Evolutionary conservation across 2,113 vertebrate species (phyloP).

Genomic region (Colistium nudipinnis): DNA sequence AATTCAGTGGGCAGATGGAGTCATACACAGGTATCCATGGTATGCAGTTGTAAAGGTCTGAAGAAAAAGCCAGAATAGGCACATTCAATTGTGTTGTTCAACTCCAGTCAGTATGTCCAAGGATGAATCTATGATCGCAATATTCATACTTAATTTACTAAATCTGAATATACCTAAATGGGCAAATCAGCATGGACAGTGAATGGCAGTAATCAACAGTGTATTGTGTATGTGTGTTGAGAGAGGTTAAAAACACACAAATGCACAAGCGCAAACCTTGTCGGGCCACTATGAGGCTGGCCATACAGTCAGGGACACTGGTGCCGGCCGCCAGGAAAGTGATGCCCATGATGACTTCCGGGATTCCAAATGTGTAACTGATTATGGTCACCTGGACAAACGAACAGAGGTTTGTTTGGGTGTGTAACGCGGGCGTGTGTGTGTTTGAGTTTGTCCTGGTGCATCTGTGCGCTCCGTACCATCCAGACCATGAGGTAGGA

Average conservation of each 20-base stretch:
- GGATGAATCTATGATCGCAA: background rate
- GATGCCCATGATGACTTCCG: slow-evolving; percentile 86
- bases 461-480: slow-evolving; percentile 65
- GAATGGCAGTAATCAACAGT: too few relatives aligned
- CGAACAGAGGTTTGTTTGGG: background rate
- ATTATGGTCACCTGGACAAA: slow-evolving; percentile 82
- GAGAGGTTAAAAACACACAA: too few relatives aligned
- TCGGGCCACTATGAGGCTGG: slow-evolving; percentile 84
- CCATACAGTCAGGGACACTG: slow-evolving; percentile 86
- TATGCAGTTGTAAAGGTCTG: background rate
- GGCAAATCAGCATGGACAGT: background rate
- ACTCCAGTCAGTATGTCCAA: background rate
- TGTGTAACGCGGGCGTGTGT: background rate
- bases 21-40: background rate
- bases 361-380: slow-evolving; percentile 83
- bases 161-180: background rate
- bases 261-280: slow-evolving; percentile 74
- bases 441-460: background rate
- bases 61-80: too few relatives aligned
- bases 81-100: too few relatives aligned
- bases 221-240: too few relatives aligned
- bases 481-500: slow-evolving; percentile 90
- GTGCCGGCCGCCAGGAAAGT: slow-evolving; percentile 86
- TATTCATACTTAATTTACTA: too few relatives aligned
- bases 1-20: background rate